Conservation (phyloP, 2,888 invertebrate genomes). For the Bruchidius siliquastri region DNA sequence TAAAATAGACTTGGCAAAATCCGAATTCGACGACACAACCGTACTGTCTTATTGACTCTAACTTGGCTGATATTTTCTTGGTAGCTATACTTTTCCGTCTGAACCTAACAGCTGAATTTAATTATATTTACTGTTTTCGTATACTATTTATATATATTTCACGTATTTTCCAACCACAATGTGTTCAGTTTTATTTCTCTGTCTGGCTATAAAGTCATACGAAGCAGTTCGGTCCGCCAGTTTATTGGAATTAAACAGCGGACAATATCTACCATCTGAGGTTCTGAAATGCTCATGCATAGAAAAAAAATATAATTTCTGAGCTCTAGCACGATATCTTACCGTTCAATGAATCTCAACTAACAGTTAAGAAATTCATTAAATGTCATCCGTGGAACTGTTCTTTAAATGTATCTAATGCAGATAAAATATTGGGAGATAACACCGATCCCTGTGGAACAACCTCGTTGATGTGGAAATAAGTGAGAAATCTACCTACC, state of each 20-base stretch:
- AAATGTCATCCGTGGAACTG: too few relatives aligned
- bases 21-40: conserved; percentile 3
- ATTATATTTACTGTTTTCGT: neutral
- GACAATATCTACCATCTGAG: neutral
- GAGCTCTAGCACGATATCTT: too few relatives aligned
- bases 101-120: neutral
- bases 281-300: too few relatives aligned
- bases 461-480: too few relatives aligned
- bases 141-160: neutral
- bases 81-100: neutral
- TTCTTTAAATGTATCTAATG: too few relatives aligned
- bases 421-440: too few relatives aligned
- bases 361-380: too few relatives aligned
- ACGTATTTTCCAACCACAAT: neutral
- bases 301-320: too few relatives aligned
- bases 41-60: neutral
- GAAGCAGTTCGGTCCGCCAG: neutral
- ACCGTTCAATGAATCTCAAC: too few relatives aligned
- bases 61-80: neutral
- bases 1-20: conserved; percentile 42
- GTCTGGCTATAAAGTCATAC: neutral
- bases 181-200: neutral
- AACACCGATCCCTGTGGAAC: too few relatives aligned
- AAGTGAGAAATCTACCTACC: too few relatives aligned
- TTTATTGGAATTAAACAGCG: neutral